Percentiles rank a stretch among this genome's conserved stretches.
phyloP scores from a whole-genome alignment of 2,888 invertebrate genomes.

The Andrena trimmerana region DNA sequence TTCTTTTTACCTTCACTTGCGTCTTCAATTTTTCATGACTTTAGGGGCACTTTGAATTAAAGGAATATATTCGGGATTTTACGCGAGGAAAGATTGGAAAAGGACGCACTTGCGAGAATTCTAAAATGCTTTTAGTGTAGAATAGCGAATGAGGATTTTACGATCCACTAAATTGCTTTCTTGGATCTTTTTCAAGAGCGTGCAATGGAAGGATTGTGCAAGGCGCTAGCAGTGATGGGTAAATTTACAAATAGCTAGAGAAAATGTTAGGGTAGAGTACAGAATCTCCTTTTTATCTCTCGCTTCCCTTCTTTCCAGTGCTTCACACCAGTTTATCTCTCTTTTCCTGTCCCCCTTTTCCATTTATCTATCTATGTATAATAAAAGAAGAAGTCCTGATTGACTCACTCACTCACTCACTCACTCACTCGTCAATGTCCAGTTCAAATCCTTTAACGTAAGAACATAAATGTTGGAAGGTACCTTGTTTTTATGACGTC shows the following conservation, averaged over 20 bases:
- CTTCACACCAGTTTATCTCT: no score
- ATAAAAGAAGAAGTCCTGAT: no score
- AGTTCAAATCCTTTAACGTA: no score
- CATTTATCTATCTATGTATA: no score
- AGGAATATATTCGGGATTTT: neutral
- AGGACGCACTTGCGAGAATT: neutral
- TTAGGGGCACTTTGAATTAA: neutral
- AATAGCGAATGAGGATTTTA: constrained; percentile 15
- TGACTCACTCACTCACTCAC: no score
- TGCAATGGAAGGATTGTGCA: neutral
- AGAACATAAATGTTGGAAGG: no score
- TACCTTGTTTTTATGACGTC: no score
- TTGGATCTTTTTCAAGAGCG: constrained; percentile 47
- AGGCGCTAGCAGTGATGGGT: neutral
- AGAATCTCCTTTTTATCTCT: neutral
- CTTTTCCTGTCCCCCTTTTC: no score
- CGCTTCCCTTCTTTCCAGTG: neutral
- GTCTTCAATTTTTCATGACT: neutral
- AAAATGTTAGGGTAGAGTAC: neutral
- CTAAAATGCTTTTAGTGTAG: neutral
- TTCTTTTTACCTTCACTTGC: neutral
- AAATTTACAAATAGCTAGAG: constrained; percentile 3
- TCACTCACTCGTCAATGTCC: no score
- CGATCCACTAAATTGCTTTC: constrained; percentile 15
- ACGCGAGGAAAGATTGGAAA: neutral